These are phyloP conservation scores for Speoplatyrhinus poulsoni DNA, from an alignment of 2,113 vertebrate species.

Conservation along the genomic window DNA sequence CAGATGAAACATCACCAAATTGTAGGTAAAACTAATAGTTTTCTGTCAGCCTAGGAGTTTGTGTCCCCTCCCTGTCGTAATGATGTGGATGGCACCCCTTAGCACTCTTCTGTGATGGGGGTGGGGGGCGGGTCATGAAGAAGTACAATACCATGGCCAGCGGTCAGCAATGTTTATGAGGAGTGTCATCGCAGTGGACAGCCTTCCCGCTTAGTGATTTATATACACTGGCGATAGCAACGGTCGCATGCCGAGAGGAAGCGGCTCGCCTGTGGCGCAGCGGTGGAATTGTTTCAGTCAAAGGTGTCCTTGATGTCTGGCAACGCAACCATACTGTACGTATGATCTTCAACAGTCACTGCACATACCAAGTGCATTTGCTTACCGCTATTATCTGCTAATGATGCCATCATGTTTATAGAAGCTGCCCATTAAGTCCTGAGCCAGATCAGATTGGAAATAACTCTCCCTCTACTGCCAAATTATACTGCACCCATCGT, in stretches of 20 bases:
- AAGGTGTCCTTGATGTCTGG: slow-evolving; percentile 63
- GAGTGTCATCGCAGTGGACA: slow-evolving; percentile 71
- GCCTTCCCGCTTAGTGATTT: slow-evolving; percentile 73
- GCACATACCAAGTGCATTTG: not conserved
- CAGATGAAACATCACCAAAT: not conserved
- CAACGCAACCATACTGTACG: not conserved
- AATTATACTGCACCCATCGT: not conserved
- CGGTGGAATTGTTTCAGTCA: slow-evolving; percentile 49
- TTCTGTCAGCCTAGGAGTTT: not conserved
- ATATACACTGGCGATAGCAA: slow-evolving; percentile 66
- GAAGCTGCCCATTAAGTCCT: not conserved
- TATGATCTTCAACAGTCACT: not conserved
- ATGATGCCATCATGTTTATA: slow-evolving; percentile 14
- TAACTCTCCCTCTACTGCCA: not conserved
- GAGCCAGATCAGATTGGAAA: not conserved
- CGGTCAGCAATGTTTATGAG: slow-evolving; percentile 68
- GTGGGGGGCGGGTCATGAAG: slow-evolving; percentile 61
- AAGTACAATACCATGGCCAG: slow-evolving; percentile 64
- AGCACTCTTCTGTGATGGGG: slow-evolving; percentile 48
- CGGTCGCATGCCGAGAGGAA: slow-evolving; percentile 56
- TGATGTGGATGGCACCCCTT: slow-evolving; percentile 37
- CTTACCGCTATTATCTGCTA: slow-evolving; percentile 15
- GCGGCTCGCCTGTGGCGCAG: slow-evolving; percentile 54
- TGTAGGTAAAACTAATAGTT: too few relatives aligned
- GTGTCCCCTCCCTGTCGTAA: not conserved